Evolutionary conservation across 2,113 vertebrate species (phyloP), one percentile per base, ranked within the genome.

Genomic region (Nanger granti): DNA sequence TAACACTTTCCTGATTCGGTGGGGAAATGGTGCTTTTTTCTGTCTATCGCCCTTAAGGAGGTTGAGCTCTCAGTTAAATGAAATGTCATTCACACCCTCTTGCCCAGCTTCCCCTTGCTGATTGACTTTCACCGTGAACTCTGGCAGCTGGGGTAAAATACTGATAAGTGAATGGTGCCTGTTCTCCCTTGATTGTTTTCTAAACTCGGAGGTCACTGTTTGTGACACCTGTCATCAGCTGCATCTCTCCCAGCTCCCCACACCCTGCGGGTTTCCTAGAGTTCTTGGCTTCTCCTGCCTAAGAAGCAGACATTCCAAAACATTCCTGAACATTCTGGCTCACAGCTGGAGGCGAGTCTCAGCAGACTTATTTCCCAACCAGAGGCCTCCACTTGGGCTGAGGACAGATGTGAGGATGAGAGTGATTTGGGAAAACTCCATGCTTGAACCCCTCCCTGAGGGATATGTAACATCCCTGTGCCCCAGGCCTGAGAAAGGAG

Each of bases 271-370:
- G 49, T 91, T 98, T 95, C 84, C 84, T 93, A 18, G 60, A 89
- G 24, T 90, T 87, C 95, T 97, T 97, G 57, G 87, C 79, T 94
- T 97, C 54, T 60, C 28, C 44, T 13, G 13, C 79, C 26, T 86
- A 41, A 18, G 84, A 87, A 93, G 34, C 22, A 52, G 55, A 94
- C 85, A 84, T 95, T 95, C 89, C 47, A 93, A 93, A 97, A 91
- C 87, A 79, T 91, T 94, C 87, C 54, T 91, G 60, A 88, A n/a
- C 37, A 76, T 89, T 83, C 80, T 22, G 44, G 34, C 49, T 96
- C 73, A 73, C 91, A 89, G 28, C 37, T 82, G n/a, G 52, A 76
- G 66, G 18, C 86, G 91, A 59, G 66, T 95, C 59, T 84, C 52
- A 14, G 20, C 95, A 73, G 66, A n/a, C 47, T 3, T 9, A 15